Evolutionary conservation across 2,797 vertebrate genomes (phyloP).

Genomic region (Gobio occitaniae): DNA sequence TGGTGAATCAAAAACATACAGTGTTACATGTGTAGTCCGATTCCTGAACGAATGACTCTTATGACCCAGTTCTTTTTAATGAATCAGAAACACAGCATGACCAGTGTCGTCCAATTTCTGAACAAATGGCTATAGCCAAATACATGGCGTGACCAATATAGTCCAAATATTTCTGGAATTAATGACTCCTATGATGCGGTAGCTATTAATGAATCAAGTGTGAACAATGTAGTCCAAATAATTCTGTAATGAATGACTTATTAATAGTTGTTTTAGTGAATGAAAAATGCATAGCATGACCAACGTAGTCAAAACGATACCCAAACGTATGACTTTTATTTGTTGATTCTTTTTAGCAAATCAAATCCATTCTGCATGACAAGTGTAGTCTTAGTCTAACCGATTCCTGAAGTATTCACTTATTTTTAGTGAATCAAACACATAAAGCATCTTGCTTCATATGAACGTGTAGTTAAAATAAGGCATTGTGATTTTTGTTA

Average conservation of each 20-base stretch:
- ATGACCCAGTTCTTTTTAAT: neutral
- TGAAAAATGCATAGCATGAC: neutral
- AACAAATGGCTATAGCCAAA: neutral
- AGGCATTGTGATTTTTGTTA: neutral
- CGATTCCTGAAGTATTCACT: neutral
- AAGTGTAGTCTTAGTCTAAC: neutral
- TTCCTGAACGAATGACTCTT: neutral
- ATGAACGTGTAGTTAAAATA: neutral
- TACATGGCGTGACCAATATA: neutral
- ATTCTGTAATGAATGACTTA: neutral
- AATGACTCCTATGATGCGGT: neutral
- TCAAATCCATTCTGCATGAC: neutral
- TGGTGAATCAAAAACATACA: neutral
- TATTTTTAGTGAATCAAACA: neutral
- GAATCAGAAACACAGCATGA: neutral
- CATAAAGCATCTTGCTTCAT: neutral
- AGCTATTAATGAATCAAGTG: neutral
- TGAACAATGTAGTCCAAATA: neutral
- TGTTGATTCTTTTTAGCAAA: neutral
- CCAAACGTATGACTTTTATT: neutral
- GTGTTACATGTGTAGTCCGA: fast-evolving
- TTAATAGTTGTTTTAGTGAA: neutral
- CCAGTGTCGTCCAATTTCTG: neutral
- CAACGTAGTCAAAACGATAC: neutral
- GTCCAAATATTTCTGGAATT: neutral